Evolutionary conservation across 2,888 invertebrate species (phyloP).

Genomic region (Trachelus tabidus): DNA sequence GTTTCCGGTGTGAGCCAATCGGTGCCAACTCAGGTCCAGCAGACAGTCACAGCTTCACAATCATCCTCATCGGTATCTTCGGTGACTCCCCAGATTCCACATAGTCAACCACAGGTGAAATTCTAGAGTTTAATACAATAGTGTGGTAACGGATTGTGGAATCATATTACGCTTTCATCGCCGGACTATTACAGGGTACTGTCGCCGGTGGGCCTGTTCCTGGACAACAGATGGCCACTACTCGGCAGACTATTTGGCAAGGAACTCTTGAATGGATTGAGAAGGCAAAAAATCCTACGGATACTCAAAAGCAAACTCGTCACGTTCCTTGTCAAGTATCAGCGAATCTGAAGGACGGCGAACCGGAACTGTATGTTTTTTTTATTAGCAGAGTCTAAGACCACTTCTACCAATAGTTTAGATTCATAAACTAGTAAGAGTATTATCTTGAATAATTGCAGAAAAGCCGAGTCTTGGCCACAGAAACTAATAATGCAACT

Average conservation of each 20-base stretch:
- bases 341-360: constrained; percentile 81
- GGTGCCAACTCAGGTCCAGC: constrained; percentile 57
- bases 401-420: constrained; percentile 12
- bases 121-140: background rate
- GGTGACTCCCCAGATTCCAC: constrained; percentile 49
- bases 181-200: constrained; percentile 40
- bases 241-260: constrained; percentile 76
- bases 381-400: background rate
- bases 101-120: constrained; percentile 51
- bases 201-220: constrained; percentile 43
- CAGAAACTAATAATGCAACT: constrained; percentile 92
- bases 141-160: background rate
- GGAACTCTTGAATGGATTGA: constrained; percentile 94
- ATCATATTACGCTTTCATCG: background rate
- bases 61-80: constrained; percentile 48
- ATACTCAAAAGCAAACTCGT: constrained; percentile 80
- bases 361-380: constrained; percentile 80
- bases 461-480: constrained; percentile 94
- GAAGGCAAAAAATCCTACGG: constrained; percentile 82
- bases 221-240: constrained; percentile 63
- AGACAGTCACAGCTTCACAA: constrained; percentile 57
- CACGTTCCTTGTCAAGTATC: constrained; percentile 83
- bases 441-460: constrained; percentile 49
- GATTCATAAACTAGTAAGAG: constrained; percentile 6
- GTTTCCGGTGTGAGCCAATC: constrained; percentile 57